phyloP scores from a whole-genome alignment of 1,140 invertebrate genomes.

The Drosophila nikananu region DNA sequence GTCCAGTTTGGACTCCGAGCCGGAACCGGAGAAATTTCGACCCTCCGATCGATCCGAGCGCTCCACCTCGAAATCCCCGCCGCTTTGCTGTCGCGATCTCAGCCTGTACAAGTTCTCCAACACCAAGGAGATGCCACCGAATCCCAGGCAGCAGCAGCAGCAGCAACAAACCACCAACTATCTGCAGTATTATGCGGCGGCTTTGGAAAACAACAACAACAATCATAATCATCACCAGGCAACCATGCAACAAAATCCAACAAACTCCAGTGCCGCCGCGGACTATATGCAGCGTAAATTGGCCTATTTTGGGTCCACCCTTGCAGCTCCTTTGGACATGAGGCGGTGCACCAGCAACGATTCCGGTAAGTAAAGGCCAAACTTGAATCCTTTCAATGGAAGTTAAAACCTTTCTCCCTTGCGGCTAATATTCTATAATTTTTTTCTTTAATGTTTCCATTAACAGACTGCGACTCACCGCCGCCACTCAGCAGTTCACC shows the following conservation, averaged over 20 bases:
- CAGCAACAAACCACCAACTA: conserved; percentile 43
- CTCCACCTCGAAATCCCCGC: conserved; percentile 43
- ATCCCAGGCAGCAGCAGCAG: conserved; percentile 37
- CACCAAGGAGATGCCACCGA: conserved; percentile 18
- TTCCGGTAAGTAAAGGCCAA: conserved; percentile 70
- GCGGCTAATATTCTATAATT: conserved; percentile 23
- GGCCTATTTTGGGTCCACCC: conserved; percentile 68
- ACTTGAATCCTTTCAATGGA: background rate
- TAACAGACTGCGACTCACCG: conserved; percentile 81
- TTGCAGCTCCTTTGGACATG: conserved; percentile 78
- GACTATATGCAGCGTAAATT: conserved; percentile 77
- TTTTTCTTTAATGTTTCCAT: conserved; percentile 5
- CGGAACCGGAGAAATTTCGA: conserved; percentile 28
- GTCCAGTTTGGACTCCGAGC: conserved; percentile 62
- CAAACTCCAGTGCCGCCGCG: conserved; percentile 31
- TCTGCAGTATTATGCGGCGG: conserved; percentile 72
- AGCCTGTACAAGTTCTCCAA: conserved; percentile 61
- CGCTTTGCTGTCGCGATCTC: conserved; percentile 68
- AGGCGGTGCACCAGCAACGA: conserved; percentile 83
- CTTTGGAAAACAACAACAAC: conserved; percentile 70
- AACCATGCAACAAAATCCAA: conserved; percentile 14
- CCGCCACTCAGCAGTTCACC: conserved; percentile 74
- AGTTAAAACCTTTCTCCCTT: conserved; percentile 41
- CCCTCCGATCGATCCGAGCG: conserved; percentile 34
- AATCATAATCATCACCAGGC: conserved; percentile 55